Base-by-base conservation (phyloP, 2,888 invertebrate species). In the Enchytraeus crypticus region DNA sequence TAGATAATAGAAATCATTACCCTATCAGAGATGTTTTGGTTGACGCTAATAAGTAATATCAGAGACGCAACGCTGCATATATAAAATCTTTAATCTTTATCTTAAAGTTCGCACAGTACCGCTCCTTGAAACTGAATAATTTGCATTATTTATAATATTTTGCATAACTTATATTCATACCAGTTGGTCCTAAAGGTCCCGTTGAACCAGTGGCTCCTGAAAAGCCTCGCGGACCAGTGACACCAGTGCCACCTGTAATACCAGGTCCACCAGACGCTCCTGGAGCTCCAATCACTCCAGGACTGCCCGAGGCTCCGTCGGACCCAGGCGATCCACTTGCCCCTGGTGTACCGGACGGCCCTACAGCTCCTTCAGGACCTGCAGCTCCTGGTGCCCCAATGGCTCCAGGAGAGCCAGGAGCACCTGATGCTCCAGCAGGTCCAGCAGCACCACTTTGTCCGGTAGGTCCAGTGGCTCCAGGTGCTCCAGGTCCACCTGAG, bases 211-310 rank as follows among this genome's bases (percentile, higher is more conserved):
- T 38, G 38, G 18, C 38, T 11, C 68, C 67, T 54, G 46, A 55
- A 34, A 33, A 33, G 8, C 66, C 68, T 30, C 51, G 46, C 18
- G 53, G 33, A 4, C 64, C 64, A 43, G 53, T n/a, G 1, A 21
- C 8, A 23, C 63, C 63, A 11, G 63, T 49, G 8, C 51, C 57
- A 21, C 67, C 67, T 18, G 61, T 30, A 3, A 59, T 64, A 45
- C 54, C 54, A 34, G 33, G n/a, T 18, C 21, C 34, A 34, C 57
- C 57, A 3, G 57, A 5, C 27, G 30, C 1, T 18, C 57, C 57
- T 18, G 4, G 8, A 14, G 46, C 1, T 27, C 57, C 57, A 27
- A 46, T n/a, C 11, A 21, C 29, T n/a, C 57, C 57, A 1, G 47
- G 46, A 27, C 27, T 23, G 4, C 54, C 57, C 21, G 27, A 8